A percentile compares a stretch with the other conserved stretches of the same genome.
phyloP scores from a whole-genome alignment of 2,797 vertebrate genomes.

The Benthosema pterotum region DNA sequence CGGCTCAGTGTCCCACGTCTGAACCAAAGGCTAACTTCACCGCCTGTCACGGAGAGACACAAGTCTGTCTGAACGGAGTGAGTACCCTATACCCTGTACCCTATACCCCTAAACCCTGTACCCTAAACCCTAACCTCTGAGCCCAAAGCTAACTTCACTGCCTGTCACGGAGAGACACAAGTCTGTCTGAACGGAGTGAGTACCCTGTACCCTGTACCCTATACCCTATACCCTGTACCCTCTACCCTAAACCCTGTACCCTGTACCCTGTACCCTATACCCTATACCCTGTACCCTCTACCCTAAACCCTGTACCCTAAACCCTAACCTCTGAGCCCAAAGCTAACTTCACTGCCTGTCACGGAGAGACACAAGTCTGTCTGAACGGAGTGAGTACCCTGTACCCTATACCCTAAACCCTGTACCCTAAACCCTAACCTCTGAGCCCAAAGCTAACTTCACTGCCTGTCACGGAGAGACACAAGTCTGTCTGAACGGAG shows the following conservation, averaged over 20 bases:
- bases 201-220: conserved; percentile 33
- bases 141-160: too few relatives aligned
- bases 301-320: conserved; percentile 20
- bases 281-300: conserved; percentile 7
- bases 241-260: too few relatives aligned
- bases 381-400: too few relatives aligned
- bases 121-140: too few relatives aligned
- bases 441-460: conserved; percentile 92
- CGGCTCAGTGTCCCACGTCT: conserved; percentile 90
- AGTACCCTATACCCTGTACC: conserved; percentile 46
- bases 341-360: too few relatives aligned
- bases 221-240: conserved; percentile 14
- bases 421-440: too few relatives aligned
- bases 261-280: too few relatives aligned
- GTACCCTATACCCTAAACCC: conserved; percentile 44
- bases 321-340: too few relatives aligned
- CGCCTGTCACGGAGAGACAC: conserved; percentile 93
- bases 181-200: neutral
- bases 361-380: neutral
- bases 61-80: conserved; percentile 98
- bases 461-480: too few relatives aligned
- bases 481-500: too few relatives aligned
- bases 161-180: too few relatives aligned
- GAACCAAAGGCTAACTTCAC: conserved; percentile 94
- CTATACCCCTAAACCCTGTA: conserved; percentile 27